Evolutionary conservation across 2,888 invertebrate genomes (phyloP).

Genomic region (Dicycla oo): DNA sequence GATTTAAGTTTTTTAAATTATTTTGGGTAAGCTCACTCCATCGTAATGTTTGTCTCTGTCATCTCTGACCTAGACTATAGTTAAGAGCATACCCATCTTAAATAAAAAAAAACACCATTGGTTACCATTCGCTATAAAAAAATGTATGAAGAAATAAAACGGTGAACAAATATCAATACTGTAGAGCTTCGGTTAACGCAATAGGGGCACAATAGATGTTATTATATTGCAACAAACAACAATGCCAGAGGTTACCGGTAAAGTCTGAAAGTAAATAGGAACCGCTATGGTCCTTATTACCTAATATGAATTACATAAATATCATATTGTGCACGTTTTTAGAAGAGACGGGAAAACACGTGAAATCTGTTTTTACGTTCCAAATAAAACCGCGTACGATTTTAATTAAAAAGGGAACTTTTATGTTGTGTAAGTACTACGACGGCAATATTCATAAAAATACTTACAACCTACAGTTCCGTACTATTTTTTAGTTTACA

Average conservation of each 20-base stretch:
- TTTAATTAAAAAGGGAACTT: conserved; percentile 34
- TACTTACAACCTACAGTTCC: conserved; percentile 7
- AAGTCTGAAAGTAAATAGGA: conserved; percentile 19
- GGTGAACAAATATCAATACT: conserved; percentile 32
- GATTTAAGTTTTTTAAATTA: no score
- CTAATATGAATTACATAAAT: conserved; percentile 34
- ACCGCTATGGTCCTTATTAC: conserved; percentile 10
- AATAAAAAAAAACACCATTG: no score
- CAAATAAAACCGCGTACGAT: conserved; percentile 16
- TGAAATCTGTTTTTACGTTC: neutral
- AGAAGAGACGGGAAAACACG: neutral
- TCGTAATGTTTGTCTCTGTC: no score
- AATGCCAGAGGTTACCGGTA: conserved; percentile 23
- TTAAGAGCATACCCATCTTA: no score
- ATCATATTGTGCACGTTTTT: conserved; percentile 6
- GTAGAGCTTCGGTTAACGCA: conserved; percentile 34
- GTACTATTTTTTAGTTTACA: conserved; percentile 22
- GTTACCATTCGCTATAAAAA: conserved; percentile 7
- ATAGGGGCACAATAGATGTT: conserved; percentile 44
- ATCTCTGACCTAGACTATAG: no score
- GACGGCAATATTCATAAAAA: conserved; percentile 16
- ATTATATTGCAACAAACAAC: conserved; percentile 43
- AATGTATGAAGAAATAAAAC: conserved; percentile 30
- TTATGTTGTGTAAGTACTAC: conserved; percentile 1
- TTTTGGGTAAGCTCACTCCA: no score